Percentiles rank a stretch among this genome's conserved stretches.
Evolutionary conservation across 2,888 invertebrate species (phyloP).

Genomic region (Sceliomorpha sp.): DNA sequence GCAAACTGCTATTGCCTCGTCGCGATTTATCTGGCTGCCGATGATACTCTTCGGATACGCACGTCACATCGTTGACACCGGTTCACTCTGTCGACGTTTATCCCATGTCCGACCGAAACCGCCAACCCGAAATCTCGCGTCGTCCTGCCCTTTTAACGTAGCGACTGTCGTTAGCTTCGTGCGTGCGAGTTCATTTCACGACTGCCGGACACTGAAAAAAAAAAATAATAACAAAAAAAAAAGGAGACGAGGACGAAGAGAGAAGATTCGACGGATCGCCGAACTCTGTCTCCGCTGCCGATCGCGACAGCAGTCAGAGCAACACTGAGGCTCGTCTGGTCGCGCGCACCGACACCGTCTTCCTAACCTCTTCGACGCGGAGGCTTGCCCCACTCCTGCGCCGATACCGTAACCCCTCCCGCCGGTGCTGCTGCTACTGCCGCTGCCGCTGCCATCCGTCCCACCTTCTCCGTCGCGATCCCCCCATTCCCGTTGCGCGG

Average conservation of each 20-base stretch:
- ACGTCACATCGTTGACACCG: not conserved
- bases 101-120: conserved; percentile 1
- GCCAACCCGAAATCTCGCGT: too few species aligned
- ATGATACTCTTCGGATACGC: not conserved
- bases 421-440: conserved; percentile 38
- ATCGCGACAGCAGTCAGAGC: conserved; percentile 73
- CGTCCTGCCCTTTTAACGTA: too few species aligned
- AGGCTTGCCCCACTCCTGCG: conserved; percentile 53
- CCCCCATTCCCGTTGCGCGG: conserved; percentile 24
- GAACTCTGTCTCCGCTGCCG: conserved; percentile 56
- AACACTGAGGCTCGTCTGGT: conserved; percentile 72
- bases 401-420: conserved; percentile 42
- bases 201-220: conserved; percentile 4
- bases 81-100: not conserved
- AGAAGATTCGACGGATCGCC: conserved; percentile 9
- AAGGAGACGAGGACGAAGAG: conserved; percentile 14
- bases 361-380: conserved; percentile 66
- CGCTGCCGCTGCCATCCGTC: conserved; percentile 28
- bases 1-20: too few species aligned
- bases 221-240: conserved; percentile 2
- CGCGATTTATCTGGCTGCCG: not conserved
- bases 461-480: conserved; percentile 48
- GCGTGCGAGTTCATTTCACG: conserved; percentile 21
- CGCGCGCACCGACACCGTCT: conserved; percentile 72
- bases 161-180: not conserved